Evolutionary conservation across 2,113 vertebrate genomes (phyloP), one percentile per base, ranked within the genome.

Genomic region (Apteryx mantelli): DNA sequence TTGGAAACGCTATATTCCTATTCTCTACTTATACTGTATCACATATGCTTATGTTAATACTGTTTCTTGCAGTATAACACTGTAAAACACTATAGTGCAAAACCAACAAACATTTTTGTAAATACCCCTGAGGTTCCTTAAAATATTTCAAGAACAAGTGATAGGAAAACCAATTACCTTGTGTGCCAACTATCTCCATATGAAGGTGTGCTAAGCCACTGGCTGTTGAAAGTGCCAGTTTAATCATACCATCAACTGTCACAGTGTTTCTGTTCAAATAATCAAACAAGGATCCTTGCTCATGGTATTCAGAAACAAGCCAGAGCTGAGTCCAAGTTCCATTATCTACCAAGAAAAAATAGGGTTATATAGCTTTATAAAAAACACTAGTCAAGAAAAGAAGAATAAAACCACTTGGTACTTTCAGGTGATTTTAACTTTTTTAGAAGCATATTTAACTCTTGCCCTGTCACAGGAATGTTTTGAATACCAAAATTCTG

Each of bases 291-390:
- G 99, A 99, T 22, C 99, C 99, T 7, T 99, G 98, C 87, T 99
- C 99, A 6, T 99, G 99, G 97, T 99, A 99, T 97, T 99, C 99
- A 1, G 99, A 99, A 66, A 99, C 99, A 30, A 99, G 98, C 99
- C 99, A 99, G n/a, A 99, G 99, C 96, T 99, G 99, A 6, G 99
- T 99, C 99, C 99, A 99, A 1, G 99, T 99, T 66, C 99, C 99
- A 1, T 99, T 99, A 98, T 99, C 99, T 99, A 52, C 52, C 4
- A 85, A 2, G 68, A 69, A 21, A 58, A 95, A 94, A 80, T 6
- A 63, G 42, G 46, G 15, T 18, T 13, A 25, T 46, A 66, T 81
- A 86, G 69, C 38, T 60, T 32, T 42, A 60, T 5, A 8, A 18
- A 28, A 48, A 36, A 25, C 7, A 8, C 2, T 1, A 46, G 8